Base-by-base conservation (phyloP, 2,113 vertebrate genomes). In the Nannospalax galili region DNA sequence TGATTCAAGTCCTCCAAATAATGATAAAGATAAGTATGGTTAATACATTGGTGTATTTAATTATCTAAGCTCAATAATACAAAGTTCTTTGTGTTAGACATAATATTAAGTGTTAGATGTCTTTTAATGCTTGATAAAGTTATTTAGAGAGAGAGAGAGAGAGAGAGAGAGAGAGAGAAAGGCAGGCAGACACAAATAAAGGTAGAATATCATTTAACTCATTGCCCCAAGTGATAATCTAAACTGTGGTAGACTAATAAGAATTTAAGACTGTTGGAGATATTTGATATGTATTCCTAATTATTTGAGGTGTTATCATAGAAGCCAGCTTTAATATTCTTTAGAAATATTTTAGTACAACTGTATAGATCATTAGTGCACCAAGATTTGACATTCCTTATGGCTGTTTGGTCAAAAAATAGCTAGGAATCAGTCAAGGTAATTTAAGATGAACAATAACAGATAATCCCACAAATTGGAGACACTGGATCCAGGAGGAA, bases 1-100 rank as follows among this genome's bases (percentile, higher is more conserved):
- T 65, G 58, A 95, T 93, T 48, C 88, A 88, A 92, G 40, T 91
- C 64, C 94, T 89, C 52, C 40, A 94, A 94, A 80, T 72, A 70
- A 79, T 89, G n/a, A 94, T 67, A 84, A 85, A 95, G 11, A 93
- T 92, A 45, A 96, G 14, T 93, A 90, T 87, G 22, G 35, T 84
- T 91, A 95, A 91, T 91, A 78, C 60, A 37, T 79, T 96, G 32
- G 3, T 95, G 19, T 90, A 93, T 90, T 86, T 92, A 93, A 88
- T 67, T 58, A 90, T 85, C 24, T 70, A 92, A 60, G 42, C 80
- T 97, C 56, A 96, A 52, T 86, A 95, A 82, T 77, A 93, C 32
- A 90, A 92, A 52, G 22, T 32, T 16, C 95, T 28, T n/a, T 92
- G 32, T 88, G 37, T 48, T 42, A 88, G 73, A 75, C 28, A 73